Base-by-base conservation (phyloP, 1,140 invertebrate genomes). In the Drosophila fuyamai region DNA sequence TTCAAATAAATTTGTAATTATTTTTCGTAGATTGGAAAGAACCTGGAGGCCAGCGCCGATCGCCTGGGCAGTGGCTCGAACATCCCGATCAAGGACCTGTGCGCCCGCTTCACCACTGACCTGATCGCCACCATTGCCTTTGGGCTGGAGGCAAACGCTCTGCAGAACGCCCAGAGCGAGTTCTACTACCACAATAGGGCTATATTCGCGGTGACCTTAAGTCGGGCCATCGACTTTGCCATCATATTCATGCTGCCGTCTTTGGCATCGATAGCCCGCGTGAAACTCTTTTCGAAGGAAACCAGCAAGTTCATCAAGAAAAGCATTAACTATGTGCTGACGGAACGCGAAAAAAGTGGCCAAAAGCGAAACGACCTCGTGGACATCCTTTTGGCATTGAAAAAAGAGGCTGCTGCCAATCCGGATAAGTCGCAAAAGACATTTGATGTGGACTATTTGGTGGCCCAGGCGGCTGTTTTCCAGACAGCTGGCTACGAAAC, bases 401-500 rank as follows among this genome's bases (percentile, higher is more conserved):
- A 77, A 6, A 76, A 76, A 0, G 59, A 91, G 12, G 78, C 90
- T 4, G 74, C 67, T 5, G 63, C 60, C 8, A 53, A 76, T 40
- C 56, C 47, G 0, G 76, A 78, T 0, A 54, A 67, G 38, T 54
- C 27, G 0, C 38, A 51, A 4, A 48, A 27, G 18, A 57, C 65
- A 7, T 48, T 67, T 0, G 54, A 76, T 48, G 16, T 79, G 27
- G 90, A 92, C 27, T 80, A 70, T 63, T 94, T 96, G 86, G 93
- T 95, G 6, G 94, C 95, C 6, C 95, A 96, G 84, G 95, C 94
- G 0, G 95, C 95, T 13, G 93, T 95, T 5, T 96, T 97, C 71
- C 96, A 96, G 65, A 91, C 95, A 1, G 96, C 96, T 32, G 96
- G 96, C 9, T 96, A 94, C 57, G 96, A 97, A 90, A 97, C 97